Evolutionary conservation across 2,888 invertebrate species (phyloP).

Genomic region (Nephrotoma guestfalica): DNA sequence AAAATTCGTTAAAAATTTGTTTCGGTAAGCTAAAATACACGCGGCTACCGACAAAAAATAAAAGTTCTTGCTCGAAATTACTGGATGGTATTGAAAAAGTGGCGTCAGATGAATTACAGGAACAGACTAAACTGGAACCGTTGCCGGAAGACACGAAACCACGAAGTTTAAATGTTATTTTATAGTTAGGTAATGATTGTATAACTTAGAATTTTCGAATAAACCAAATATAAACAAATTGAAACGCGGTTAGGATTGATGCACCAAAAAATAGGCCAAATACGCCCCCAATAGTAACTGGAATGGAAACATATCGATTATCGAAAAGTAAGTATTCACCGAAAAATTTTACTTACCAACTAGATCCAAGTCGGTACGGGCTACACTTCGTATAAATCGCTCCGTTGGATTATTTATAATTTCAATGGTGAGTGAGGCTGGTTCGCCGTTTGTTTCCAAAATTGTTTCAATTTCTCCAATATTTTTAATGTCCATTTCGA

Average conservation of each 20-base stretch:
- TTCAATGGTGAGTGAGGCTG: conserved; percentile 7
- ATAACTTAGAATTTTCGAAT: conserved; percentile 11
- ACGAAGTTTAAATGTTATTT: background rate
- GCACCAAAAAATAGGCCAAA: conserved; percentile 14
- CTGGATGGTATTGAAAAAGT: background rate
- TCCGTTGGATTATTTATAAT: conserved; percentile 10
- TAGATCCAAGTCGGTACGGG: conserved; percentile 11
- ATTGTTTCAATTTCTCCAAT: conserved; percentile 3
- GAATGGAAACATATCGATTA: background rate
- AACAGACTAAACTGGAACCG: background rate
- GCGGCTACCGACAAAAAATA: background rate
- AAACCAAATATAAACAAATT: conserved; percentile 13
- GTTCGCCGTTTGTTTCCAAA: background rate
- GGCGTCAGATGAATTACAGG: background rate
- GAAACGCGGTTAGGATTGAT: conserved; percentile 12
- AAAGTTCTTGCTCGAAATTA: background rate
- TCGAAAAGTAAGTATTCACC: background rate
- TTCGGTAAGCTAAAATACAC: background rate
- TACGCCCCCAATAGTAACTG: conserved; percentile 13
- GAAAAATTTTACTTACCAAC: conserved; percentile 7
- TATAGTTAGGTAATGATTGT: background rate
- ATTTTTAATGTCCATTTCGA: conserved; percentile 10
- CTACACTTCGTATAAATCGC: conserved; percentile 10
- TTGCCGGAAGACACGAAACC: background rate
- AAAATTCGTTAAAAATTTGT: background rate